A percentile compares a stretch with the other conserved stretches of the same genome.
Evolutionary conservation across 2,797 vertebrate species (phyloP).

Genomic region (Peromyscus nudipes): DNA sequence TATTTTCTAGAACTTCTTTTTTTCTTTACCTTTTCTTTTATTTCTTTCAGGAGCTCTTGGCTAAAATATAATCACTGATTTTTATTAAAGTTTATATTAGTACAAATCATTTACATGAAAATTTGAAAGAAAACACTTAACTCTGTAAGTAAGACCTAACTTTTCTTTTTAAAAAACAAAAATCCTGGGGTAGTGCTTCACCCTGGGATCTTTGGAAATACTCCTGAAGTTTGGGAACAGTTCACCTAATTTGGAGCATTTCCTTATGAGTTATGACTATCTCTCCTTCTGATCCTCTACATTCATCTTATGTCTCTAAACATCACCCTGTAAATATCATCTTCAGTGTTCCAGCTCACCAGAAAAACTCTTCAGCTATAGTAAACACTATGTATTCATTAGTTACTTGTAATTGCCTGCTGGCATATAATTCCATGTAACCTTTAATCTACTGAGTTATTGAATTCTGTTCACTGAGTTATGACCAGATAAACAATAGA

Average conservation of each 20-base stretch:
- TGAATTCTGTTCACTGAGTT: slow-evolving; percentile 85
- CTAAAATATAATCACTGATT: slow-evolving; percentile 80
- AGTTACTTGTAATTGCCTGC: slow-evolving; percentile 87
- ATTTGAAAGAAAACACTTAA: slow-evolving; percentile 84
- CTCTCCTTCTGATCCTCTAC: slow-evolving; percentile 81
- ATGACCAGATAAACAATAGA: slow-evolving; percentile 86
- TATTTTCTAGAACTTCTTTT: slow-evolving; percentile 77
- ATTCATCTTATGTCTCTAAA: slow-evolving; percentile 84
- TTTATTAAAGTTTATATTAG: slow-evolving; percentile 81
- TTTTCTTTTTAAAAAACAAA: not conserved
- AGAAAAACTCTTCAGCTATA: slow-evolving; percentile 84
- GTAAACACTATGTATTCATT: slow-evolving; percentile 85
- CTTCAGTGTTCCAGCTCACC: slow-evolving; percentile 82
- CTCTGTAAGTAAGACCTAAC: slow-evolving; percentile 45
- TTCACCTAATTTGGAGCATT: slow-evolving; percentile 63
- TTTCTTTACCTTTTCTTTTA: not conserved
- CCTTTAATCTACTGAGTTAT: slow-evolving; percentile 86
- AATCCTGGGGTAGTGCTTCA: slow-evolving; percentile 74
- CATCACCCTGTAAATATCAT: slow-evolving; percentile 88
- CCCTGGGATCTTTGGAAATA: slow-evolving; percentile 80
- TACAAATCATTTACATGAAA: slow-evolving; percentile 84
- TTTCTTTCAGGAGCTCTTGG: slow-evolving; percentile 18
- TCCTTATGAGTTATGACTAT: slow-evolving; percentile 81
- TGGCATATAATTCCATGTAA: slow-evolving; percentile 84
- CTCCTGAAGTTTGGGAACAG: slow-evolving; percentile 82